These are phyloP conservation scores for Trachymyrmex septentrionalis DNA, from an alignment of 1,140 invertebrate species.

Conservation along the genomic window DNA sequence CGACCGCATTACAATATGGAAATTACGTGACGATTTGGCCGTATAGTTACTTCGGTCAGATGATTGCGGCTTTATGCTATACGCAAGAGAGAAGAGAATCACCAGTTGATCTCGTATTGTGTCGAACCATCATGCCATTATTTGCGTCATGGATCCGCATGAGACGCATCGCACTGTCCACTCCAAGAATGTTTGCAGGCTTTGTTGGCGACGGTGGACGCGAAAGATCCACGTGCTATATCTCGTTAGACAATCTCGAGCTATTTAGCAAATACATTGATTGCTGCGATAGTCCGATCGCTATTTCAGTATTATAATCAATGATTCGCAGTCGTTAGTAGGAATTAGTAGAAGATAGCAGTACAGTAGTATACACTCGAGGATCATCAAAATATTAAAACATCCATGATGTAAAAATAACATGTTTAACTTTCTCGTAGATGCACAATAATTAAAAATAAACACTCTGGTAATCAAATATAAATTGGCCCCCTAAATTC, in stretches of 20 bases:
- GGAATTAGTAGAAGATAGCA: too few species aligned
- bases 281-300: neutral
- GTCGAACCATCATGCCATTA: too few species aligned
- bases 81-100: too few species aligned
- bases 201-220: neutral
- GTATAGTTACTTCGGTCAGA: neutral
- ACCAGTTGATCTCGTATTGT: too few species aligned
- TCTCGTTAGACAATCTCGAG: neutral
- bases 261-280: neutral
- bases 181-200: neutral
- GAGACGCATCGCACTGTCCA: too few species aligned
- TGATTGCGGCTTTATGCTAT: too few species aligned
- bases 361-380: neutral
- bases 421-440: too few species aligned
- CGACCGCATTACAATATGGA: slow-evolving; percentile 67
- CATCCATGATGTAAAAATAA: neutral
- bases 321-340: neutral
- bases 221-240: neutral
- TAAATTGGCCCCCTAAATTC: too few species aligned
- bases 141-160: too few species aligned
- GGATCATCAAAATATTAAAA: neutral
- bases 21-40: slow-evolving; percentile 75
- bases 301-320: neutral
- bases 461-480: too few species aligned
- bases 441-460: too few species aligned